A percentile compares a stretch with the other conserved stretches of the same genome.
These are phyloP conservation scores for Cataglyphis altisquamis DNA, from an alignment of 2,888 invertebrate genomes.

Conservation along the genomic window DNA sequence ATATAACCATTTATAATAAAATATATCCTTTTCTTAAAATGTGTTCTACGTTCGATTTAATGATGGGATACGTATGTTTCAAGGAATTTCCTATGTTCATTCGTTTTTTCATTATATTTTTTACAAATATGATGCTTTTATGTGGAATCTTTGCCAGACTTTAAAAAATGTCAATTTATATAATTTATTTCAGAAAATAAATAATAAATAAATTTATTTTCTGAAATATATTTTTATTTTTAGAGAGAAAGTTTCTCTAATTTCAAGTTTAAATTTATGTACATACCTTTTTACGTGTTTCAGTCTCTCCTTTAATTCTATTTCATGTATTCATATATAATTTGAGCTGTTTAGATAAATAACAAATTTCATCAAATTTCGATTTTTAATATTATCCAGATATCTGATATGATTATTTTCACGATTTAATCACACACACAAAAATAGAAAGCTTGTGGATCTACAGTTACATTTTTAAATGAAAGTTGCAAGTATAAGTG, in stretches of 20 bases:
- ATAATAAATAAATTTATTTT: not conserved
- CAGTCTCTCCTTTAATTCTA: not conserved
- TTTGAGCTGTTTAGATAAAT: not conserved
- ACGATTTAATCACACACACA: not conserved
- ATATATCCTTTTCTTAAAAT: conserved; percentile 79
- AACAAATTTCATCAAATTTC: not conserved
- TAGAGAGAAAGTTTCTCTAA: not conserved
- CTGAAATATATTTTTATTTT: not conserved
- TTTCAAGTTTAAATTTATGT: not conserved
- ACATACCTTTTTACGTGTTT: not conserved
- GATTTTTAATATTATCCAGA: not conserved
- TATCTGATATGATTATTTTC: not conserved
- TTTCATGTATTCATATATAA: conserved; percentile 10
- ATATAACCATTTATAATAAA: conserved; percentile 81
- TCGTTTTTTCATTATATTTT: not conserved
- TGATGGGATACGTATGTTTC: not conserved
- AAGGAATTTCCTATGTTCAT: not conserved
- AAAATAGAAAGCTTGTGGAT: not conserved
- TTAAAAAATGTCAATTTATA: not conserved
- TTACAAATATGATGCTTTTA: not conserved
- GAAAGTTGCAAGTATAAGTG: not conserved
- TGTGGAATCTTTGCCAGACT: not conserved
- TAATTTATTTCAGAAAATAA: not conserved
- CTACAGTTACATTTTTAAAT: not conserved
- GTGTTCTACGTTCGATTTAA: not conserved